These are phyloP conservation scores for Pterocles gutturalis DNA, from an alignment of 2,113 vertebrate genomes.

Conservation along the genomic window DNA sequence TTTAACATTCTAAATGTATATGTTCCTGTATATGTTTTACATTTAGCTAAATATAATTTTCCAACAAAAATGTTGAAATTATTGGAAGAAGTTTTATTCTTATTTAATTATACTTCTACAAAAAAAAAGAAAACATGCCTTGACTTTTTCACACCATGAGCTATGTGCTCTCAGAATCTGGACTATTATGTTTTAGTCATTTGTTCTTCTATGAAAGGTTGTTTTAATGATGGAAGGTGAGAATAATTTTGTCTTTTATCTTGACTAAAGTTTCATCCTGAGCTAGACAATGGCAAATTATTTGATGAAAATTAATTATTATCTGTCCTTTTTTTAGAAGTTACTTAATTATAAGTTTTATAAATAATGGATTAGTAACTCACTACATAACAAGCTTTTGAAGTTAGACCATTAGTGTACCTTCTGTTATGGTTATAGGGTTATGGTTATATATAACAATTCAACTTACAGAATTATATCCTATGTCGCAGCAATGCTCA, in stretches of 20 bases:
- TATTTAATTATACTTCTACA: background rate
- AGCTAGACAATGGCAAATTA: constrained; percentile 9
- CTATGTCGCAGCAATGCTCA: background rate
- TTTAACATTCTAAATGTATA: background rate
- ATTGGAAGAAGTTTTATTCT: background rate
- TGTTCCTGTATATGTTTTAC: background rate
- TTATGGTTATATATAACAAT: background rate
- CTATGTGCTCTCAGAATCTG: background rate
- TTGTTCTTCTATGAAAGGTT: background rate
- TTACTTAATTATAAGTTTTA: constrained; percentile 52
- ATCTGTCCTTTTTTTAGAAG: constrained; percentile 22
- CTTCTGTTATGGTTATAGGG: background rate
- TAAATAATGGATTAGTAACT: constrained; percentile 51
- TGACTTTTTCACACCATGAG: background rate
- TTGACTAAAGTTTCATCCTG: background rate
- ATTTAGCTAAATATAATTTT: background rate
- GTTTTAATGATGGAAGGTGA: constrained; percentile 8
- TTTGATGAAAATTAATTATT: constrained; percentile 53
- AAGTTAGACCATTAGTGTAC: constrained; percentile 12
- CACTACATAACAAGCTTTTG: constrained; percentile 23
- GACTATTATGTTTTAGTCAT: background rate
- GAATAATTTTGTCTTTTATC: constrained; percentile 30
- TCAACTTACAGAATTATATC: background rate
- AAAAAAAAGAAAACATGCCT: background rate
- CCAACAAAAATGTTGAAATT: background rate